phyloP scores from a whole-genome alignment of 2,113 vertebrate species.

The Zosterops borbonicus region DNA sequence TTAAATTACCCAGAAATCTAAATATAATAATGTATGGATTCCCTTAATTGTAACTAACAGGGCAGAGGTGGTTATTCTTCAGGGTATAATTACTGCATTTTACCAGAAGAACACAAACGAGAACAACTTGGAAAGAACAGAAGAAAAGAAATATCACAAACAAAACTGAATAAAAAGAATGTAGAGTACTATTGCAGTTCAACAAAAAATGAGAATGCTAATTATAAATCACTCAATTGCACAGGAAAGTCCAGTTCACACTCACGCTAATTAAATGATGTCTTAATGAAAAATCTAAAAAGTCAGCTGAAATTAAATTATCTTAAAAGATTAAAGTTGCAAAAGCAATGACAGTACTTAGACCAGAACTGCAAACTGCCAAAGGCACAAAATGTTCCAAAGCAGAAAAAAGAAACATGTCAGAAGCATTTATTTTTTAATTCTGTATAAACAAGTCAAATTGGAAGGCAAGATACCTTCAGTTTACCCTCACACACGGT shows the following conservation, averaged over 20 bases:
- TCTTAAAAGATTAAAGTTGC: constrained; percentile 3
- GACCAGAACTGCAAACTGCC: constrained; percentile 42
- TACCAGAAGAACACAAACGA: constrained; percentile 10
- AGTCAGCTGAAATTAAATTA: constrained; percentile 44
- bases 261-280: constrained; percentile 14
- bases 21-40: constrained; percentile 10
- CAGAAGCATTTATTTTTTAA: constrained; percentile 45
- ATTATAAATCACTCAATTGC: constrained; percentile 27
- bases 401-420: constrained; percentile 33
- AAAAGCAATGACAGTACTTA: constrained; percentile 16
- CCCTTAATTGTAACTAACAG: constrained; percentile 43
- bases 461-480: not conserved
- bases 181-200: not conserved
- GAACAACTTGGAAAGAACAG: constrained; percentile 33
- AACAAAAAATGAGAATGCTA: not conserved
- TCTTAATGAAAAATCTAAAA: constrained; percentile 11
- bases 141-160: not conserved
- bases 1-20: constrained; percentile 23
- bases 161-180: constrained; percentile 13
- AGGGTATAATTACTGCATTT: constrained; percentile 51
- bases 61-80: constrained; percentile 20
- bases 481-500: not conserved
- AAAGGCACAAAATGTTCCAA: constrained; percentile 52
- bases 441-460: constrained; percentile 10
- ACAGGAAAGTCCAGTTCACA: not conserved